Conservation (phyloP, 2,888 invertebrate genomes). For the Gerris lacustris region DNA sequence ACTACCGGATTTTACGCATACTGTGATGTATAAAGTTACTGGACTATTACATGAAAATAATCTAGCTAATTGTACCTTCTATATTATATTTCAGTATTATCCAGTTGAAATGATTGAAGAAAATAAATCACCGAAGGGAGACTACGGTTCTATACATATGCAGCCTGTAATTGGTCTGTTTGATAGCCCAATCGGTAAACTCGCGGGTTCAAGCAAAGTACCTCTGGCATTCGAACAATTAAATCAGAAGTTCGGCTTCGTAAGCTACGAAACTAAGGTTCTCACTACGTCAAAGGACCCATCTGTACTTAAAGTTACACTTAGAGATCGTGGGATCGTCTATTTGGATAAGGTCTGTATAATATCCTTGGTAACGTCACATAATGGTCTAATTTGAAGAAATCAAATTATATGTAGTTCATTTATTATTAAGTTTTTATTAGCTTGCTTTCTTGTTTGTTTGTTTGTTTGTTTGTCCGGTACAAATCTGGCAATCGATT, state of each 20-base stretch:
- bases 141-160: slow-evolving; percentile 50
- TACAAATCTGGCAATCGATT: too few species aligned
- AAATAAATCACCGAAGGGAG: slow-evolving; percentile 39
- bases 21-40: too few species aligned
- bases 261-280: slow-evolving; percentile 47
- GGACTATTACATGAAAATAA: too few species aligned
- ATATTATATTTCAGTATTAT: background rate
- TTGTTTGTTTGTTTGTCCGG: too few species aligned
- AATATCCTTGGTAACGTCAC: background rate
- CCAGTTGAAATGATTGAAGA: slow-evolving; percentile 15
- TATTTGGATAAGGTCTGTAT: slow-evolving; percentile 39
- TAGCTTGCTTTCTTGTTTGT: too few species aligned
- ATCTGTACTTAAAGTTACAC: slow-evolving; percentile 41
- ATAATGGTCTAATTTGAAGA: too few species aligned
- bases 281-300: slow-evolving; percentile 38
- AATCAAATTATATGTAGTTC: too few species aligned
- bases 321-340: slow-evolving; percentile 58
- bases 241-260: slow-evolving; percentile 48
- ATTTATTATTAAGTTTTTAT: too few species aligned
- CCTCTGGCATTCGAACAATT: slow-evolving; percentile 53
- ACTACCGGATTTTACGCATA: too few species aligned
- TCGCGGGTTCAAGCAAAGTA: slow-evolving; percentile 29
- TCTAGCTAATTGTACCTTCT: background rate
- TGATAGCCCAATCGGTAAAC: slow-evolving; percentile 26
- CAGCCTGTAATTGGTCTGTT: slow-evolving; percentile 37